A percentile compares a stretch with the other conserved stretches of the same genome.
Evolutionary conservation across 2,888 invertebrate species (phyloP).

Genomic region (Tenthredo scrophulariae): DNA sequence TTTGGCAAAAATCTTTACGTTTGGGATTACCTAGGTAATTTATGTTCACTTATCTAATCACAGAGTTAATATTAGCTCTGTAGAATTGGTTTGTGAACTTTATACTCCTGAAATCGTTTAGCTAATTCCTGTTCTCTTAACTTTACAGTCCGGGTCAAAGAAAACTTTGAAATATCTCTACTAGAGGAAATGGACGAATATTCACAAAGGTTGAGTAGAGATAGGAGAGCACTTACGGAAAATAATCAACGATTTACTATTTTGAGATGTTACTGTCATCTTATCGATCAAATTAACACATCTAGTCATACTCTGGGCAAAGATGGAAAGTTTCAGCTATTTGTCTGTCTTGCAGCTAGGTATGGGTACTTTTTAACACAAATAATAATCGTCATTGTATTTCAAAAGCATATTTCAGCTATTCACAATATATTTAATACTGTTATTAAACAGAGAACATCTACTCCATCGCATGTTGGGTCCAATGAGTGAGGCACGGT

Average conservation of each 20-base stretch:
- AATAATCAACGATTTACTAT: conserved; percentile 80
- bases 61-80: neutral
- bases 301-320: conserved; percentile 95
- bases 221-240: conserved; percentile 68
- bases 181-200: conserved; percentile 82
- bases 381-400: neutral
- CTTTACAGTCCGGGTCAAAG: conserved; percentile 86
- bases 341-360: conserved; percentile 96
- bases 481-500: conserved; percentile 94
- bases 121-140: conserved; percentile 5
- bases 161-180: conserved; percentile 88
- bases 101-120: neutral
- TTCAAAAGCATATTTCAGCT: neutral
- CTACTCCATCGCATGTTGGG: conserved; percentile 93
- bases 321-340: conserved; percentile 98
- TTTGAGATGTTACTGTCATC: conserved; percentile 92
- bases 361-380: conserved; percentile 73
- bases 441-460: conserved; percentile 85
- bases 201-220: conserved; percentile 72
- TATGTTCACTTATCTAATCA: neutral
- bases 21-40: conserved; percentile 97
- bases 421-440: conserved; percentile 18
- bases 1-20: conserved; percentile 97
- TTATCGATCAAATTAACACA: conserved; percentile 93
- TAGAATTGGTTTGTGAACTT: neutral